Conservation (phyloP, 30 jellyfish, hydroid and myxozoan species). For the Clytia hemisphaerica region DNA sequence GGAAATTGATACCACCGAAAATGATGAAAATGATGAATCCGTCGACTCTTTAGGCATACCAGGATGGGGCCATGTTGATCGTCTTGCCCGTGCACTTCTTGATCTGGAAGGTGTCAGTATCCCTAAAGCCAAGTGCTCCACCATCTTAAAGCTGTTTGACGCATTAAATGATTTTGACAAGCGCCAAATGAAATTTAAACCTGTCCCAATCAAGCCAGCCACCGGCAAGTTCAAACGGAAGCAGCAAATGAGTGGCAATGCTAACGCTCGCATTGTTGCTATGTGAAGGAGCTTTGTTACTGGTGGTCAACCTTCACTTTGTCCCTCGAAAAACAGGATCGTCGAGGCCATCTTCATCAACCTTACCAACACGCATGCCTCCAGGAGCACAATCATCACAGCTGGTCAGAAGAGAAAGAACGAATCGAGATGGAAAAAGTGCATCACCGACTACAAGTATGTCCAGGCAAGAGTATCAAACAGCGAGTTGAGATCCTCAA, state of each 20-base stretch:
- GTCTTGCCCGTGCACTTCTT: constrained; percentile 18
- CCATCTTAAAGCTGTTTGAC: constrained; percentile 3
- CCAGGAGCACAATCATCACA: neutral
- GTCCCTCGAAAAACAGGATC: constrained; percentile 9
- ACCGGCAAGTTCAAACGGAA: constrained; percentile 10
- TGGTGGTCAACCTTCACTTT: constrained; percentile 13
- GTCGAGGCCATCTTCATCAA: constrained; percentile 25
- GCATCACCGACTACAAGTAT: no score
- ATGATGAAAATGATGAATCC: constrained; percentile 3
- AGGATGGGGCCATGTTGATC: constrained; percentile 31
- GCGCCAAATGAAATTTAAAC: constrained; percentile 1
- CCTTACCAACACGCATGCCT: neutral
- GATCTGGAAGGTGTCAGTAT: constrained; percentile 7
- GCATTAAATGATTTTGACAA: constrained; percentile 29
- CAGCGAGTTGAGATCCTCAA: no score
- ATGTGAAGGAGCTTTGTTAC: constrained; percentile 20
- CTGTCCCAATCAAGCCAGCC: constrained; percentile 7
- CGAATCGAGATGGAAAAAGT: constrained; percentile 10
- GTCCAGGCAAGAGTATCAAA: no score
- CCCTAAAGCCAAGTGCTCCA: neutral
- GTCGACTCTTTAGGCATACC: constrained; percentile 20
- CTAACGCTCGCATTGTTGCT: constrained; percentile 8
- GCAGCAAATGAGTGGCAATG: constrained; percentile 9
- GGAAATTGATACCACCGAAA: neutral
- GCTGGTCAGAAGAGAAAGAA: neutral